These are phyloP conservation scores for Microtus californicus DNA, from an alignment of 2,797 vertebrate genomes.

Conservation along the genomic window DNA sequence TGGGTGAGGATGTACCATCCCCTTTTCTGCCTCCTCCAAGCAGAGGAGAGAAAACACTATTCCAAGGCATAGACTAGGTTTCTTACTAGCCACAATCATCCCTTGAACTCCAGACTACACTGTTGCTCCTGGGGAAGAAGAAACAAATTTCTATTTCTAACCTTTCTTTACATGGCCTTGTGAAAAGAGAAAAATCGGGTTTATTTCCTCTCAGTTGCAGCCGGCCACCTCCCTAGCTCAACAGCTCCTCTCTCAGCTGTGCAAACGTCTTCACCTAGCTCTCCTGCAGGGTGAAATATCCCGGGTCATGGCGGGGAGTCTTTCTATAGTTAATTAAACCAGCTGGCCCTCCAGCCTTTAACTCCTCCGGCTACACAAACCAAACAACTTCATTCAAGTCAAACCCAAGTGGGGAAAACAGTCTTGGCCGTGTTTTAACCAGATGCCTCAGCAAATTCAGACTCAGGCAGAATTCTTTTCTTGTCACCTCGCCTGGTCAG, in stretches of 20 bases:
- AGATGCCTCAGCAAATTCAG: conserved; percentile 23
- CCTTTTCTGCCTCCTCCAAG: neutral
- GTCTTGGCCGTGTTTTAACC: conserved; percentile 33
- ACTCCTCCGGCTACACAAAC: neutral
- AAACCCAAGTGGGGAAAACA: conserved; percentile 19
- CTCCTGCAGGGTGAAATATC: conserved; percentile 23
- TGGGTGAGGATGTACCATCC: neutral
- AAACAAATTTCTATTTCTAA: conserved; percentile 61
- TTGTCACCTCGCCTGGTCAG: neutral
- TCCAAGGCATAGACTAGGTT: neutral
- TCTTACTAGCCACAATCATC: neutral
- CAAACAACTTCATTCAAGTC: conserved; percentile 62
- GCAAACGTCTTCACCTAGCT: conserved; percentile 53
- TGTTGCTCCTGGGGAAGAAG: neutral
- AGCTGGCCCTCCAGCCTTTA: conserved; percentile 8
- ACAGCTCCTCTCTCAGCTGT: conserved; percentile 33
- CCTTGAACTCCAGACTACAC: conserved; percentile 40
- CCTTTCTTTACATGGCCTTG: neutral
- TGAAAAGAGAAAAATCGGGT: conserved; percentile 55
- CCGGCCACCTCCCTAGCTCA: neutral
- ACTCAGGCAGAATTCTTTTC: neutral
- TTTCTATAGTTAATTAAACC: conserved; percentile 69
- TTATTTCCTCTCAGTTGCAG: conserved; percentile 57
- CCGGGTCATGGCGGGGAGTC: conserved; percentile 37
- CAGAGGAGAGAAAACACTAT: neutral